Base-by-base conservation (phyloP, 2,113 vertebrate species). In the Cathartes aura region DNA sequence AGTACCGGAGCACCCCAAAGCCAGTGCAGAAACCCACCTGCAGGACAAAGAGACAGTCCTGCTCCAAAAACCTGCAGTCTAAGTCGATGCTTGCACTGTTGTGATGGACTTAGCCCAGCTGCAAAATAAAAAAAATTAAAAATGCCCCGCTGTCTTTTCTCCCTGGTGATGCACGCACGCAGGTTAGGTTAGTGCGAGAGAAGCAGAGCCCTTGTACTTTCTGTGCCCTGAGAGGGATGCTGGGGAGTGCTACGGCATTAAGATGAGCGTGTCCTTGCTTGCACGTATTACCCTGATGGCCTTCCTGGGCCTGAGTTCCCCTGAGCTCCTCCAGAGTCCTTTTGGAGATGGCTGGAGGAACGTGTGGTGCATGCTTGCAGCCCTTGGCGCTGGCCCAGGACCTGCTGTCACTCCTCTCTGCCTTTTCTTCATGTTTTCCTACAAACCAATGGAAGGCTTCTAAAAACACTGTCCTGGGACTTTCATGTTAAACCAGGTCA, bases 211-310 rank as follows among this genome's bases (percentile, higher is more conserved):
- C 4, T 30, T 40, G 24, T 38, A 43, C 38, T 76, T 79, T 64
- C 50, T 72, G 20, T 74, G 52, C 15, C 52, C 47, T 47, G 26
- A 68, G 38, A n/a, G 34, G 53, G 26, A 30, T 36, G 64, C 42
- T 64, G 56, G 36, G n/a, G 26, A 63, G 56, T 63, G 42, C 21
- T 18, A 55, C 48, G 24, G n/a, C 20, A 26, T 23, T 56, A 27
- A 70, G 24, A 40, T 24, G 58, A 63, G 30, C 0, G 1, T 48
- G 62, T 42, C 24, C n/a, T 60, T 0, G 1, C 14, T 53, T 68
- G 8, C n/a, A 16, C 0, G 2, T 27, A 75, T 20, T 14, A 67
- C 11, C 43, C 24, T 1, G 0, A n/a, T 15, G 22, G 59, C 42
- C 43, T 64, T 83, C 45, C 36, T 66, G n/a, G 59, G 78, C n/a